phyloP scores from a whole-genome alignment of 1,140 invertebrate genomes.

The Riptortus pedestris region DNA sequence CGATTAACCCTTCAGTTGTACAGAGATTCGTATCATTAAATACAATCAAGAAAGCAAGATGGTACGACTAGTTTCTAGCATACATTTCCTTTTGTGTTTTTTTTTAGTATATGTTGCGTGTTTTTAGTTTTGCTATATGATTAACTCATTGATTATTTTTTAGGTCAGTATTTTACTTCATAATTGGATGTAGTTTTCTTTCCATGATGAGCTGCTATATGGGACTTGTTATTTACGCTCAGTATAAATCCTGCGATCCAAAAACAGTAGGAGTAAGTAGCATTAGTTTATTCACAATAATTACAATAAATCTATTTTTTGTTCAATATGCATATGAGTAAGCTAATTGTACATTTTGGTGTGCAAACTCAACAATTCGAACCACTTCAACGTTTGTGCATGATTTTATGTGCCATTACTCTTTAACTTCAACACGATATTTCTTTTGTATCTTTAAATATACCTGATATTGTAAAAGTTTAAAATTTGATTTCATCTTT shows the following conservation, averaged over 20 bases:
- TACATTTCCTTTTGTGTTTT: not conserved
- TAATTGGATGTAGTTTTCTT: not conserved
- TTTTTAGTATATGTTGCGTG: not conserved
- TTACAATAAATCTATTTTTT: no score
- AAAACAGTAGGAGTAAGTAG: not conserved
- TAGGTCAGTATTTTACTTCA: not conserved
- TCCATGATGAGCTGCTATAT: not conserved
- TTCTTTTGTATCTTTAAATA: no score
- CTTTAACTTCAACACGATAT: no score
- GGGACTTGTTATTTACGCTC: not conserved
- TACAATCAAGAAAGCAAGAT: conserved; percentile 11
- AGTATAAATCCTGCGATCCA: not conserved
- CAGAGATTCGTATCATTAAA: conserved; percentile 22
- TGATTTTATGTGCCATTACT: no score
- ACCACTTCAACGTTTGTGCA: no score
- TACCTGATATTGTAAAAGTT: no score
- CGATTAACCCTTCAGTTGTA: conserved; percentile 17
- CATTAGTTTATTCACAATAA: no score
- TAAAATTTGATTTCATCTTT: no score
- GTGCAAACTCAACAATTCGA: no score
- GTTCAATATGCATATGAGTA: no score
- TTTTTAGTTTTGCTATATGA: not conserved
- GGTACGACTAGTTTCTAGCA: no score
- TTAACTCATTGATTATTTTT: not conserved
- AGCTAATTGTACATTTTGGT: no score